A percentile compares a stretch with the other conserved stretches of the same genome.
Conservation (phyloP, 2,797 vertebrate genomes). For the Echiichthys vipera region DNA sequence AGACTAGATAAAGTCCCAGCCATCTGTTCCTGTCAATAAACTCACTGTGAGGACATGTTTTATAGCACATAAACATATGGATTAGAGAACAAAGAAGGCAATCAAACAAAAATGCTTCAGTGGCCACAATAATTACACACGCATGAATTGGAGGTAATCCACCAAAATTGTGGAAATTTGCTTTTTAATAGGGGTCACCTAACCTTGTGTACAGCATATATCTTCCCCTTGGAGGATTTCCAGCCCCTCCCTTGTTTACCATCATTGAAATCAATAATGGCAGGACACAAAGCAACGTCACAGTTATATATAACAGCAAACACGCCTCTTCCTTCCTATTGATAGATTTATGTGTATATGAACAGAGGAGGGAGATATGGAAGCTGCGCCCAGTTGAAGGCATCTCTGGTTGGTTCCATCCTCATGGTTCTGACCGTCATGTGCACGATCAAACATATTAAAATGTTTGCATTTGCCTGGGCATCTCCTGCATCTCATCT, state of each 20-base stretch:
- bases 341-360: conserved; percentile 26
- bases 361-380: conserved; percentile 6
- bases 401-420: conserved; percentile 40
- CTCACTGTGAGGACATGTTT: conserved; percentile 1
- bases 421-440: conserved; percentile 43
- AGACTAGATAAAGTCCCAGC: not conserved
- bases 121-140: conserved; percentile 15
- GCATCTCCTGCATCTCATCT: conserved; percentile 65
- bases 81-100: conserved; percentile 32
- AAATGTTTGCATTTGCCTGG: conserved; percentile 48
- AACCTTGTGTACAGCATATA: conserved; percentile 16
- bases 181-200: conserved; percentile 40
- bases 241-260: not conserved
- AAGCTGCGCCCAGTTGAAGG: conserved; percentile 5
- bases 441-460: conserved; percentile 71
- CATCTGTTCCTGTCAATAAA: not conserved
- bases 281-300: conserved; percentile 25
- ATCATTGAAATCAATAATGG: conserved; percentile 40
- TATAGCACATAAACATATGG: not conserved
- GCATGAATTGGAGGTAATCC: conserved; percentile 24
- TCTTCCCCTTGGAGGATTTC: not conserved
- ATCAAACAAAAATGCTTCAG: conserved; percentile 17
- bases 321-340: conserved; percentile 38
- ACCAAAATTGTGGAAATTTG: conserved; percentile 13
- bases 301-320: conserved; percentile 41